Conservation (phyloP, 1,140 invertebrate genomes). For the Schmidtea mediterranea region DNA sequence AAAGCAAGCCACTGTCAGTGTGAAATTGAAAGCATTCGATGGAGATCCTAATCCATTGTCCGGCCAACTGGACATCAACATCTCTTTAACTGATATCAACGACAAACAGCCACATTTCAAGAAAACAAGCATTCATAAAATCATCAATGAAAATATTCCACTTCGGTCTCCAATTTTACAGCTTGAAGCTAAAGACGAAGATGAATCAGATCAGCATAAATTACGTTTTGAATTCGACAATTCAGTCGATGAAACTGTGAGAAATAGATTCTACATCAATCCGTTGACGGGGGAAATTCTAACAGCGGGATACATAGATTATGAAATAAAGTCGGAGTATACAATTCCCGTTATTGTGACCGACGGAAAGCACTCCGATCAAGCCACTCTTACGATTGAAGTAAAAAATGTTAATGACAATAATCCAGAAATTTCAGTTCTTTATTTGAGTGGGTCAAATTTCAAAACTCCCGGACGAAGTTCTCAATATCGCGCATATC, state of each 20-base stretch:
- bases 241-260: background rate
- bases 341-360: background rate
- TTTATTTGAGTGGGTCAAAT: background rate
- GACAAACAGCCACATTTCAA: background rate
- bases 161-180: background rate
- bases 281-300: background rate
- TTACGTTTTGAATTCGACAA: background rate
- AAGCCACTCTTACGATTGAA: background rate
- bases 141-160: background rate
- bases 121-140: background rate
- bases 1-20: background rate
- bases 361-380: background rate
- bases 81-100: background rate
- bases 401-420: background rate
- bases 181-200: background rate
- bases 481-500: too few species aligned
- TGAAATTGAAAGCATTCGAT: background rate
- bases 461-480: too few species aligned
- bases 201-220: background rate
- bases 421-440: background rate
- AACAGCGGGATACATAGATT: background rate
- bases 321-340: background rate
- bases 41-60: background rate
- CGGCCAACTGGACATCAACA: background rate
- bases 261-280: background rate